Base-by-base conservation (phyloP, 2,888 invertebrate genomes). In the Muschampia plurimacula region DNA sequence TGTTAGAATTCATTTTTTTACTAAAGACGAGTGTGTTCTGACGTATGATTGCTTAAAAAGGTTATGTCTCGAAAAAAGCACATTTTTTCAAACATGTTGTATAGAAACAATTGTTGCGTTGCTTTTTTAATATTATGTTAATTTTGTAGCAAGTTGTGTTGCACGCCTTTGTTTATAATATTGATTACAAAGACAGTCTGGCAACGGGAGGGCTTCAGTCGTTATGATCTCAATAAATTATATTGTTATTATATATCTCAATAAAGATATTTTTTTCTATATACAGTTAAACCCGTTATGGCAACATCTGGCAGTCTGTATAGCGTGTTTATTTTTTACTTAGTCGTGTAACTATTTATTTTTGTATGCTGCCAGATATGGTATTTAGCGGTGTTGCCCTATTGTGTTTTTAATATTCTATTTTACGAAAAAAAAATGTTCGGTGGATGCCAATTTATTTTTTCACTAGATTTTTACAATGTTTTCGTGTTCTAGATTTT, bases 151-250 rank as follows among this genome's bases (percentile, higher is more conserved):
- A 57, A 57, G 44, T 36, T 36, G 65, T 71, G 57, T 70, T 70
- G 71, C 71, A 71, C 71, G 59, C 59, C 66, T 71, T n/a, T 32
- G 44, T 68, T 68, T 36, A 68, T 59, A 77, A 74, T 55, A 28
- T 57, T 57, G 28, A 55, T 22, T 55, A 36, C 41, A 60, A 66
- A 49, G 66, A 66, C 71, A 82, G 78, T 84, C 90, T 91, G 92
- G 93, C 90, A 91, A 89, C 84, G 78, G 75, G 77, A 57, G 79
- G 80, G 82, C 77, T 77, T 77, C 78, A 83, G 82, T 82, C 81
- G 78, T 70, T 76, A 77, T 83, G 83, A 83, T 84, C 83, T 84
- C 83, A 83, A 57, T n/a, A 66, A 64, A n/a, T 67, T 12, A 3
- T 67, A 63, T 22, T n/a, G n/a, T n/a, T n/a, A n/a, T n/a, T n/a